phyloP scores from a whole-genome alignment of 2,797 vertebrate genomes.

The Epinephelus coioides region DNA sequence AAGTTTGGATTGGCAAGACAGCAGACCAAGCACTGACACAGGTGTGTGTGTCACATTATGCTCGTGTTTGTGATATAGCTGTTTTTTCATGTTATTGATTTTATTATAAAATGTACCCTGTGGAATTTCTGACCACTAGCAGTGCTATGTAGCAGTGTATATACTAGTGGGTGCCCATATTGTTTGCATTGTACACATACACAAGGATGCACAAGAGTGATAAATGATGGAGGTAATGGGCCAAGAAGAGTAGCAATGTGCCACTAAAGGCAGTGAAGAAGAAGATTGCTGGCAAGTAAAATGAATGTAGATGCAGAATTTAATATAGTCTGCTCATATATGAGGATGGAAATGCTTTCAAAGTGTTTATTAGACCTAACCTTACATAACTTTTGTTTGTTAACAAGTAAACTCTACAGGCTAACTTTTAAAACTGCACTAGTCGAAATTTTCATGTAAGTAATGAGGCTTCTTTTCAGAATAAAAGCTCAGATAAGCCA shows the following conservation, averaged over 20 bases:
- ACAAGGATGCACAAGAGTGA: too few species aligned
- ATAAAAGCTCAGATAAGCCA: too few species aligned
- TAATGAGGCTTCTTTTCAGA: too few species aligned
- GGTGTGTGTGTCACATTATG: conserved; percentile 59
- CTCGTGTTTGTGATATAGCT: background rate
- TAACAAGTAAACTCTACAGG: background rate
- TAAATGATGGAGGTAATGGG: background rate
- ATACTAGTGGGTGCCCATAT: background rate
- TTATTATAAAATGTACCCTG: background rate
- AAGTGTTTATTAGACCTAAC: background rate
- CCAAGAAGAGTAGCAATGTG: background rate
- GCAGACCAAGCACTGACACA: conserved; percentile 66
- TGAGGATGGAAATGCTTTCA: background rate
- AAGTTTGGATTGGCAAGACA: conserved; percentile 75
- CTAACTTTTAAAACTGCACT: too few species aligned
- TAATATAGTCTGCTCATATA: background rate
- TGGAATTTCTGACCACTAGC: background rate
- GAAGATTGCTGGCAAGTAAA: background rate
- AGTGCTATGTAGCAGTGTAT: background rate
- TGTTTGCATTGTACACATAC: background rate
- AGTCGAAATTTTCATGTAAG: too few species aligned
- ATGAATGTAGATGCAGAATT: background rate
- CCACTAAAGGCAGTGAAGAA: background rate
- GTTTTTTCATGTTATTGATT: background rate
- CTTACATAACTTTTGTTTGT: too few species aligned